Base-by-base conservation (phyloP, 37 sponge, comb jelly and placozoan genomes). In the Hexactinellida sp. region DNA sequence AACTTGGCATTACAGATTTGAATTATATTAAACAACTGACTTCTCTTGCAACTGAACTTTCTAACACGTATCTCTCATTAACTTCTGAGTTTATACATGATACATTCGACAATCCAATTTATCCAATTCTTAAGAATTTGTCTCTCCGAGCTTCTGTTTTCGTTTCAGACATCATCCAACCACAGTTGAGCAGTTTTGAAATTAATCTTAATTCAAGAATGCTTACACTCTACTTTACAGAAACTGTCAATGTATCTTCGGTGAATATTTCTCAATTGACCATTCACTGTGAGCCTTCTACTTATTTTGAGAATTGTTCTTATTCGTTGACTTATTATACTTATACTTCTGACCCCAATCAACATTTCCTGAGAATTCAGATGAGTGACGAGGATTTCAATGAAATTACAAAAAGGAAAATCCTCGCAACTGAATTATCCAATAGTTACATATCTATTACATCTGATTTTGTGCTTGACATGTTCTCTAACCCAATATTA, bases 401-500 rank as follows among this genome's bases (percentile, higher is more conserved):
- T 38, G 88, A 89, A 10, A 39, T 95, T 0, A 86, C 86, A 84
- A 87, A 92, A 54, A 84, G 88, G 32, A 30, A 35, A 32, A 85
- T 85, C 1, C 39, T 95, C 32, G 91, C 92, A 36, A 90, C 90
- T 7, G 85, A 54, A 38, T 82, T 47, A n/a, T 89, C 90, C 54
- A 90, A 90, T 86, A 95, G 92, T 32, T 95, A 88, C 63, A 83
- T 95, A 13, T 83, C 85, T 37, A 89, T 95, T 82, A 36, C 51
- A n/a, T 92, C 96, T 89, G 90, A 89, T 89, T 88, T 88, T 0
- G 88, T 95, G 86, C 83, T 89, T 39, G 93, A 95, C 84, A 93
- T 90, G 82, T 39, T 63, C 7, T 88, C 85, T 16, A 38, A 55
- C n/a, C 90, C 91, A 87, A 91, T 95, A 37, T 85, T 95, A 38